These are phyloP conservation scores for Chrysemys picta DNA, from an alignment of 2,113 vertebrate genomes.

Conservation along the genomic window DNA sequence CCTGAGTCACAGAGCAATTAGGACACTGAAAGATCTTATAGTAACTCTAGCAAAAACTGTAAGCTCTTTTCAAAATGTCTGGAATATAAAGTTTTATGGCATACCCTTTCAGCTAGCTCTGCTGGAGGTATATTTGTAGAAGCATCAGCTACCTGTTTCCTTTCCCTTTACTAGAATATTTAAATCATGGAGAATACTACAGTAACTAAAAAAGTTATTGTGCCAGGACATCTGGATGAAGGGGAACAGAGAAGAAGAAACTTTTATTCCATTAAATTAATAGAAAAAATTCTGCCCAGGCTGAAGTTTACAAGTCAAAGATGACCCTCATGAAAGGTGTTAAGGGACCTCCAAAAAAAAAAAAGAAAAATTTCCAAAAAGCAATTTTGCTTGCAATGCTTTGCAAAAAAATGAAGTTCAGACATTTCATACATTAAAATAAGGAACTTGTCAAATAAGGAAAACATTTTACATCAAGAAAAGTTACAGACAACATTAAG, in stretches of 20 bases:
- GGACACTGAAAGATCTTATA: background rate
- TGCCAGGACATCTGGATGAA: background rate
- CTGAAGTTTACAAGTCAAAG: background rate
- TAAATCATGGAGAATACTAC: background rate
- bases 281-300: fast-evolving
- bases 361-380: background rate
- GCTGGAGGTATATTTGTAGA: background rate
- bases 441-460: background rate
- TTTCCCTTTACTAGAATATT: background rate
- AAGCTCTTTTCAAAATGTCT: background rate
- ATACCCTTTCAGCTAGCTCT: background rate
- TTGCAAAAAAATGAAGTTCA: background rate
- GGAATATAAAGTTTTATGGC: background rate
- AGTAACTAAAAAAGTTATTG: background rate
- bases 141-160: background rate
- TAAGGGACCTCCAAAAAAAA: fast-evolving
- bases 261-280: background rate
- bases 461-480: background rate
- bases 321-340: background rate
- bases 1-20: slow-evolving; percentile 19
- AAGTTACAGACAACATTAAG: background rate
- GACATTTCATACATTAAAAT: no score
- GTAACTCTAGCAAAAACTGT: background rate
- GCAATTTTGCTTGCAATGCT: no score
- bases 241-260: background rate